These are phyloP conservation scores for Hydriomena furcata DNA, from an alignment of 2,888 invertebrate species.

Conservation along the genomic window DNA sequence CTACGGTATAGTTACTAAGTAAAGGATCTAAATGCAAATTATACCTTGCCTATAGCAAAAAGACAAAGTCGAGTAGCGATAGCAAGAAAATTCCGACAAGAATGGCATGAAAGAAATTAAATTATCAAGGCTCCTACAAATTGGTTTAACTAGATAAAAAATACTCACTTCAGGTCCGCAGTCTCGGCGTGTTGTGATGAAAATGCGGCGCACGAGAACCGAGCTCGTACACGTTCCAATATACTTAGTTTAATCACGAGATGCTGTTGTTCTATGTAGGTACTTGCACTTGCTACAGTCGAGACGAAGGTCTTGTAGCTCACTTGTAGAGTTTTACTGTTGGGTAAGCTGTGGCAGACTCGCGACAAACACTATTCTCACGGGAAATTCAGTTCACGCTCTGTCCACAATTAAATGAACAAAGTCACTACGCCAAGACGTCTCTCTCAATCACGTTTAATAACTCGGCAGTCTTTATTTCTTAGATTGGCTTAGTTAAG, in stretches of 20 bases:
- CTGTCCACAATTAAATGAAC: constrained; percentile 25
- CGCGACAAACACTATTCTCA: constrained; percentile 35
- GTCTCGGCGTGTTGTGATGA: constrained; percentile 13
- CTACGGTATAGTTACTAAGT: background rate
- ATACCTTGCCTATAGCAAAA: background rate
- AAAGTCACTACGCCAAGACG: constrained; percentile 23
- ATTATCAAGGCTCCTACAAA: constrained; percentile 16
- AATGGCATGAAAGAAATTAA: constrained; percentile 4
- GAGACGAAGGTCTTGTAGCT: constrained; percentile 33
- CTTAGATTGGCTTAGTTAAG: background rate
- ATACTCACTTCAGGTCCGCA: constrained; percentile 21
- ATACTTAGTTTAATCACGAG: constrained; percentile 27
- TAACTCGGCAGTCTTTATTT: background rate
- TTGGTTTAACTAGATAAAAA: constrained; percentile 22
- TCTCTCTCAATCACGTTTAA: background rate
- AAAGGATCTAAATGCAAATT: background rate
- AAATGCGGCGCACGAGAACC: constrained; percentile 16
- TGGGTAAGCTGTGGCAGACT: constrained; percentile 8
- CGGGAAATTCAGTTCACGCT: constrained; percentile 35
- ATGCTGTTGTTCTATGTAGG: constrained; percentile 25
- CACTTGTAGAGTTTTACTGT: constrained; percentile 9
- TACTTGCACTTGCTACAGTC: constrained; percentile 14
- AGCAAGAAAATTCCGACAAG: background rate
- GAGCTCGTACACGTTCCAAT: constrained; percentile 16
- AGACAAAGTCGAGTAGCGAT: background rate